Evolutionary conservation across 2,888 invertebrate species (phyloP).

Genomic region (Agonopterix arenella): DNA sequence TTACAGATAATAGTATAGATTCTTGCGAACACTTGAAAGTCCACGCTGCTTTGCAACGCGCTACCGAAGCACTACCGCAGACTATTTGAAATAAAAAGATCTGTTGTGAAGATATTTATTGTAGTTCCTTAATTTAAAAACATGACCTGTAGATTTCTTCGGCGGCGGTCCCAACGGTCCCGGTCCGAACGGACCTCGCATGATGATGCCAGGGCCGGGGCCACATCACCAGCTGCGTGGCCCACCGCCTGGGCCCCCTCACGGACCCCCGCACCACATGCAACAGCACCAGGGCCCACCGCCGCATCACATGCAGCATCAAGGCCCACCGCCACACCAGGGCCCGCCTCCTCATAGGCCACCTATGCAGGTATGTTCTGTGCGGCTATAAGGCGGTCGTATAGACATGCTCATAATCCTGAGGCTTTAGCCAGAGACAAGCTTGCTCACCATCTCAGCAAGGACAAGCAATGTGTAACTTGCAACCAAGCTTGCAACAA

Average conservation of each 20-base stretch:
- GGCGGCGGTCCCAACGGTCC: constrained; percentile 67
- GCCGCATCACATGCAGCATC: constrained; percentile 58
- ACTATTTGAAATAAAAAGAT: neutral
- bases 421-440: no score
- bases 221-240: constrained; percentile 62
- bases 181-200: constrained; percentile 63
- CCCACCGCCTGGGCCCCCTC: constrained; percentile 52
- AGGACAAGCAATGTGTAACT: no score
- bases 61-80: no score
- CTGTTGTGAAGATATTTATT: neutral
- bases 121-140: neutral
- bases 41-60: no score
- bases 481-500: no score
- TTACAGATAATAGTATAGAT: no score
- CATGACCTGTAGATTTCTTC: constrained; percentile 50
- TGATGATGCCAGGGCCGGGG: constrained; percentile 55
- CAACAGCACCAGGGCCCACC: constrained; percentile 64
- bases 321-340: constrained; percentile 74
- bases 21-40: no score
- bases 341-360: constrained; percentile 76
- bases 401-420: no score
- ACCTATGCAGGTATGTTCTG: constrained; percentile 68
- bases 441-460: no score
- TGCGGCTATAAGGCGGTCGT: no score
- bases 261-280: constrained; percentile 44